Evolutionary conservation across 2,888 invertebrate species (phyloP).

Genomic region (Hanleya hanleyi): DNA sequence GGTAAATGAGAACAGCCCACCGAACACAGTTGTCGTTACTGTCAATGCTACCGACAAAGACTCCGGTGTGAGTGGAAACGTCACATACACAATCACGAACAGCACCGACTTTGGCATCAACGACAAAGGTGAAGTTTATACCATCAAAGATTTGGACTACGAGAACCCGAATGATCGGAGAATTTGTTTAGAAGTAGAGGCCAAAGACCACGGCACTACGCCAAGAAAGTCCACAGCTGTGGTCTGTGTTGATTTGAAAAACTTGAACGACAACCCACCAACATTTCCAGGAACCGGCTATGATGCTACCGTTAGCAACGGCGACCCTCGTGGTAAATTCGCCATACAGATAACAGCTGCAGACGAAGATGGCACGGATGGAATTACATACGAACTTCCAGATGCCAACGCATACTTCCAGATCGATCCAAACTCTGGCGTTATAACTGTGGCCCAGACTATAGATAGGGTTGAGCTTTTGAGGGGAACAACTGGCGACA

Average conservation of each 20-base stretch:
- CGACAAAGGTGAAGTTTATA: background rate
- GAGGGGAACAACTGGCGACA: too few species aligned
- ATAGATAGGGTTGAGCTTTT: too few species aligned
- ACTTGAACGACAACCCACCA: background rate
- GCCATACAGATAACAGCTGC: background rate
- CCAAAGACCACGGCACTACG: background rate
- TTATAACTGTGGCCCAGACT: background rate
- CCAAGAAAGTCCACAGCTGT: background rate
- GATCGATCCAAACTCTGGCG: background rate
- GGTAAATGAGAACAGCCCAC: background rate
- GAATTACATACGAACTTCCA: background rate
- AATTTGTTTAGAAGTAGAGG: background rate
- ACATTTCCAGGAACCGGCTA: background rate
- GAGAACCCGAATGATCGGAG: background rate
- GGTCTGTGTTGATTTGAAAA: background rate
- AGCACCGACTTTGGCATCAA: background rate
- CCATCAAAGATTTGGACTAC: background rate
- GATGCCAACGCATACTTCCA: background rate
- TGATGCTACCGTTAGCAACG: background rate
- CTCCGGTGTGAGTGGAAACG: background rate
- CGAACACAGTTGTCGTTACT: background rate
- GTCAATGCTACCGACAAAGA: constrained; percentile 1
- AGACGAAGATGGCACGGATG: background rate
- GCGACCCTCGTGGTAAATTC: background rate
- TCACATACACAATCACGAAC: background rate